Conservation (phyloP, 2,888 invertebrate species). For the Spialia ferax region DNA sequence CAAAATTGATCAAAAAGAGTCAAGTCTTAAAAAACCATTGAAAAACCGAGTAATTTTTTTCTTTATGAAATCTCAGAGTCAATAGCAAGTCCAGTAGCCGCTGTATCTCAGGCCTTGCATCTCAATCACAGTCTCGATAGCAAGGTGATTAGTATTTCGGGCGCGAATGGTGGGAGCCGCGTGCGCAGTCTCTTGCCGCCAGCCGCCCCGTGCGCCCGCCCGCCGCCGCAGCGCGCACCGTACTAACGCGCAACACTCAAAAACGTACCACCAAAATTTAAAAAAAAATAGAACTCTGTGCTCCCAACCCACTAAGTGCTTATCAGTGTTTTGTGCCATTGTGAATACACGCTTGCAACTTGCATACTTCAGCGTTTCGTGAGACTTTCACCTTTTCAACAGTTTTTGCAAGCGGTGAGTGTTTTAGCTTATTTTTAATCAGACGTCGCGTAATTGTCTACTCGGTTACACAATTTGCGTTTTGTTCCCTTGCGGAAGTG, state of each 20-base stretch:
- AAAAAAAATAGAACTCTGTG: constrained; percentile 62
- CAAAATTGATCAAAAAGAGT: too few species aligned
- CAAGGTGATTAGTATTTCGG: constrained; percentile 84
- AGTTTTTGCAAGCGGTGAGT: constrained; percentile 81
- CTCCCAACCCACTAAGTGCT: constrained; percentile 60
- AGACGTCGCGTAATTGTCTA: constrained; percentile 35
- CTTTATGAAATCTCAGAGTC: background rate
- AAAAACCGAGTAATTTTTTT: too few species aligned
- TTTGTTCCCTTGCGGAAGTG: constrained; percentile 55
- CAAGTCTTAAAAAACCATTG: too few species aligned
- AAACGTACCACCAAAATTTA: constrained; percentile 50
- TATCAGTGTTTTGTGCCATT: constrained; percentile 76
- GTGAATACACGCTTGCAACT: constrained; percentile 51
- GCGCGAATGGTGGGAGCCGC: constrained; percentile 72
- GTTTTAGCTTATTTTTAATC: constrained; percentile 70
- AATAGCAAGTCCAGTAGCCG: constrained; percentile 49
- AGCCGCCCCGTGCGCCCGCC: constrained; percentile 73
- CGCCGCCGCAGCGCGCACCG: constrained; percentile 65
- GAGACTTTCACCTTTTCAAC: constrained; percentile 67
- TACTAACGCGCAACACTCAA: constrained; percentile 64
- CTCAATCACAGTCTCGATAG: constrained; percentile 71
- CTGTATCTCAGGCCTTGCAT: constrained; percentile 57
- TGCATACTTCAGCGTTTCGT: constrained; percentile 57
- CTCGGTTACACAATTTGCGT: constrained; percentile 46
- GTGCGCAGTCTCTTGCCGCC: constrained; percentile 81